Evolutionary conservation across 2,797 vertebrate species (phyloP), one percentile per base, ranked within the genome.

Genomic region (Gymnoscopelus microlampas): DNA sequence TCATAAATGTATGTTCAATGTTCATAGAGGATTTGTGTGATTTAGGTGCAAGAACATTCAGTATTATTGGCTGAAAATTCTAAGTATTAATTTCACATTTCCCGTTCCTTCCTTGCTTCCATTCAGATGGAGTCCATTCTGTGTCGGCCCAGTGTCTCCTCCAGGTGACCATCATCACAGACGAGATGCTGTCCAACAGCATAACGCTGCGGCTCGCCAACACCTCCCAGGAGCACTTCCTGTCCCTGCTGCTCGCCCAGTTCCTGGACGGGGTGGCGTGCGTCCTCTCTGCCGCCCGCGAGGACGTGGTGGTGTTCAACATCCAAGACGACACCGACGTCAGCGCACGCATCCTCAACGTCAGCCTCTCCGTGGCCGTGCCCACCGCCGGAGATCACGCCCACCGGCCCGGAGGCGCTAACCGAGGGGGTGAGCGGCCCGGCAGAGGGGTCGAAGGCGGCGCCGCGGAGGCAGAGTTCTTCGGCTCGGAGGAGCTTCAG

Each of bases 151-250:
- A 97, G 90, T 99, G 97, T 69, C 92, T 96, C 0, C 95, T 98
- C 66, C 96, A 96, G 12, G 97, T 99, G 88, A 97, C 94, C 60
- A 94, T 99, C 87, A 95, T 98, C 93, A 98, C 97, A 0, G 97
- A 99, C 13, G 96, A 99, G 82, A 98, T 98, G 97, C 89, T 99
- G 71, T 97, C 96, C 77, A 97, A 97, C 93, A 98, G 97, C 78
- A 98, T 99, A 93, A 99, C 97, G 0, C 70, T 99, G 67, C 93
- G 97, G 6, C 86, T 99, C 84, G 96, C 96, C 66, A 94, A 98
- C 90, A 97, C 96, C 72, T 97, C 96, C 0, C 97, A 97, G 50
- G 95, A 98, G 78, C 95, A 92, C 60, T 99, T 99, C 93, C 94
- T 98, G 53, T 99, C 97, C 0, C 95, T 96, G 0, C 91, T 97